Evolutionary conservation across 2,797 vertebrate genomes (phyloP).

Genomic region (Bradypus variegatus): DNA sequence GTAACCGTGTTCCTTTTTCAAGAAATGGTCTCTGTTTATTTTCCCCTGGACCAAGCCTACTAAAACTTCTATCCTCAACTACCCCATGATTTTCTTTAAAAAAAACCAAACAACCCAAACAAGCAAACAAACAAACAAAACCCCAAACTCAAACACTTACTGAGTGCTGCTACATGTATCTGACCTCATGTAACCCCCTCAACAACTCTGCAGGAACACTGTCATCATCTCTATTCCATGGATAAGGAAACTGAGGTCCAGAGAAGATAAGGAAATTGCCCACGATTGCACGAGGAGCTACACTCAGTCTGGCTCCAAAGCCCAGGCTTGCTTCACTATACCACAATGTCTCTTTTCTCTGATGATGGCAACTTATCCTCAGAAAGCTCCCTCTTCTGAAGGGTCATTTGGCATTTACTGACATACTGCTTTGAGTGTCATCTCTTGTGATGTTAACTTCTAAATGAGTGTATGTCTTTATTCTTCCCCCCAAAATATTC

Average conservation of each 20-base stretch:
- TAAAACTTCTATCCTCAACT: background rate
- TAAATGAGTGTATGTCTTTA: background rate
- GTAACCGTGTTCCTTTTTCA: background rate
- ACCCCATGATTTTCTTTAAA: background rate
- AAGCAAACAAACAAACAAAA: too few species aligned
- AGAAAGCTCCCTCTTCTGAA: background rate
- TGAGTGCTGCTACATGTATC: background rate
- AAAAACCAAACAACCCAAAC: background rate
- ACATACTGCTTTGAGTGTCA: slow-evolving; percentile 1
- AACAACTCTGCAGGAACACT: background rate
- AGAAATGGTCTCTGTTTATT: slow-evolving; percentile 3
- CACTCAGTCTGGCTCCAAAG: background rate
- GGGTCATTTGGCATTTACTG: slow-evolving; percentile 6
- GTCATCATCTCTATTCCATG: background rate
- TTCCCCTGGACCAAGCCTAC: background rate
- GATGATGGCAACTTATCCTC: background rate
- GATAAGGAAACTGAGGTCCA: background rate
- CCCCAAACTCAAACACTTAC: background rate
- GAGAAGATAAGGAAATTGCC: background rate
- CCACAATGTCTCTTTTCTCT: slow-evolving; percentile 12
- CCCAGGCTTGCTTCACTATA: background rate
- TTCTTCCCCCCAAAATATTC: background rate
- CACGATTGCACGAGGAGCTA: background rate
- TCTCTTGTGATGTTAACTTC: background rate
- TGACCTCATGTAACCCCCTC: background rate